Conservation (phyloP, 2,797 vertebrate genomes). For the Avahi laniger region DNA sequence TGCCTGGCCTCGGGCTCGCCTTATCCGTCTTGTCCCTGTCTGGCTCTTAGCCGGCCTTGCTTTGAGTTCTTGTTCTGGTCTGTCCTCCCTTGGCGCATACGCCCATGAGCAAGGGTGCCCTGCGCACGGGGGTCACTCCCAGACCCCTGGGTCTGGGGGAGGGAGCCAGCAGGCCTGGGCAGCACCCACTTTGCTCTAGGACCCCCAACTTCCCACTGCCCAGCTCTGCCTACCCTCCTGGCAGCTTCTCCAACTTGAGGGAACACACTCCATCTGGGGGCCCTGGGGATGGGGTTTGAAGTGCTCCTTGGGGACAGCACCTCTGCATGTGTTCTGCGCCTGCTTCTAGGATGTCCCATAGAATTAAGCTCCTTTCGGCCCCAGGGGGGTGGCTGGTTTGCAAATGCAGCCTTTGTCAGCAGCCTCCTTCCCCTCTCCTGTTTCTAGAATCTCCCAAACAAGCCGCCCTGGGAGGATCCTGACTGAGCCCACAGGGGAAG, state of each 20-base stretch:
- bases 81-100: background rate
- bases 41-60: background rate
- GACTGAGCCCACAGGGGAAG: fast-evolving
- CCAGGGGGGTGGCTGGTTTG: fast-evolving
- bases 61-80: background rate
- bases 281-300: fast-evolving
- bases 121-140: too few species aligned
- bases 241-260: background rate
- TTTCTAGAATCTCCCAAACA: background rate
- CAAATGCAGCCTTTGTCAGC: fast-evolving
- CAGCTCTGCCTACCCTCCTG: background rate
- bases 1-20: background rate
- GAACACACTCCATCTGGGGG: fast-evolving
- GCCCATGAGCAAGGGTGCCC: background rate
- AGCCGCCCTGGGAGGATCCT: background rate
- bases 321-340: fast-evolving
- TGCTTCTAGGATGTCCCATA: fast-evolving
- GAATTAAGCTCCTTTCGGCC: fast-evolving
- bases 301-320: fast-evolving
- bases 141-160: too few species aligned
- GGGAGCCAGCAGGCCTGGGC: background rate
- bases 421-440: fast-evolving
- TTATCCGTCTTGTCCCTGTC: fast-evolving
- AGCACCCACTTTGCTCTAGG: fast-evolving
- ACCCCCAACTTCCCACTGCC: background rate